Base-by-base conservation (phyloP, 1,140 invertebrate species). In the Episyrphus balteatus region DNA sequence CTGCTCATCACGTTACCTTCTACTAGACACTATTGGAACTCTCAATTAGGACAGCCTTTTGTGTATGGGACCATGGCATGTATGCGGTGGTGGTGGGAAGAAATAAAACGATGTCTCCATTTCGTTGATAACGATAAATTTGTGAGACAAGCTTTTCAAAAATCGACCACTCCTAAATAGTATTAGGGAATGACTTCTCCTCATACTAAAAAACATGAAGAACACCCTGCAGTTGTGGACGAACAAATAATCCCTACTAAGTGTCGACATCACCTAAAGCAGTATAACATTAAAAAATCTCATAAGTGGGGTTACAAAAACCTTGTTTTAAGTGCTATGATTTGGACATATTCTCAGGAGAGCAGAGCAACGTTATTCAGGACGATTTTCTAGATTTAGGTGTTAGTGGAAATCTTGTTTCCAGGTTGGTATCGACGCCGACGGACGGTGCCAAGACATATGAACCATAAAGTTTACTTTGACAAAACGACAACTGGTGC, bases 401-500 rank as follows among this genome's bases (percentile, higher is more conserved):
- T 44, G 57, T 57, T 32, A 56, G 55, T 57, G 51, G 52, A 44
- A 59, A 67, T 56, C 55, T 59, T 45, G 56, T 62, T 41, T 47
- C 55, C 30, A 31, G 54, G 39, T 41, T 66, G 14, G 53, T 52
- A 42, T 39, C 44, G 38, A 52, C 50, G 9, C n/a, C n/a, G n/a
- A n/a, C n/a, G n/a, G n/a, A n/a, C n/a, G n/a, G 48, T 61, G 40
- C 54, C 59, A 47, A 50, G 48, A 49, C 49, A 55, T 42, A 48
- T 51, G 42, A 67, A 68, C 49, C 55, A 62, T 45, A 69, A 68
- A 51, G 42, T 68, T 40, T 66, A 53, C 52, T 62, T 63, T 47
- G 64, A 70, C 49, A 70, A 66, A n/a, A n/a, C n/a, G n/a, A n/a
- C n/a, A n/a, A n/a, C 52, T 68, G 53, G 49, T 72, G 68, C 49